phyloP scores from a whole-genome alignment of 2,113 vertebrate genomes.

The Rhinogobius similis region DNA sequence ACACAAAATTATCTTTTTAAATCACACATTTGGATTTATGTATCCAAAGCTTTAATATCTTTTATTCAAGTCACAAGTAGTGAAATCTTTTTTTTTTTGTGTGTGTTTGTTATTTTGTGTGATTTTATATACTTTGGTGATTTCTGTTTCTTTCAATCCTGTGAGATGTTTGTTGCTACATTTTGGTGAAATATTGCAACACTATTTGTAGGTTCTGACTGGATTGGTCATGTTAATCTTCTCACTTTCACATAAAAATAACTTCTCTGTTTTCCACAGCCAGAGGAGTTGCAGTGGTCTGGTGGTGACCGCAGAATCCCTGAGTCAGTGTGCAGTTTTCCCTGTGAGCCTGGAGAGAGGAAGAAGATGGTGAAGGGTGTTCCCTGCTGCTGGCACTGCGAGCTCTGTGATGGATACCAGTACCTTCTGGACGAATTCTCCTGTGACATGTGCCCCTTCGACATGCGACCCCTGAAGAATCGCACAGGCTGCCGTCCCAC shows the following conservation, averaged over 20 bases:
- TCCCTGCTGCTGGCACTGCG: constrained; percentile 86
- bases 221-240: too few species aligned
- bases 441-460: constrained; percentile 81
- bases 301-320: constrained; percentile 77
- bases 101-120: not conserved
- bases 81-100: too few species aligned
- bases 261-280: constrained; percentile 53
- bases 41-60: too few species aligned
- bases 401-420: constrained; percentile 83
- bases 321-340: constrained; percentile 85
- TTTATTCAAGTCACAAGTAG: too few species aligned
- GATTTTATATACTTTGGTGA: not conserved
- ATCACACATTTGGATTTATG: not conserved
- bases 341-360: constrained; percentile 79
- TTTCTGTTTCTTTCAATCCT: not conserved
- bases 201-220: too few species aligned
- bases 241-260: too few species aligned
- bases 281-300: constrained; percentile 86
- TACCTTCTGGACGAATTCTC: constrained; percentile 80
- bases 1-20: not conserved
- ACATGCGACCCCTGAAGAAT: constrained; percentile 79
- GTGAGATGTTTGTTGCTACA: too few species aligned
- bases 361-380: constrained; percentile 87
- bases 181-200: too few species aligned
- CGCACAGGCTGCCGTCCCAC: constrained; percentile 80